Percentiles rank a stretch among this genome's conserved stretches.
Conservation (phyloP, 1,140 invertebrate species). For the Panulirus ornatus region DNA sequence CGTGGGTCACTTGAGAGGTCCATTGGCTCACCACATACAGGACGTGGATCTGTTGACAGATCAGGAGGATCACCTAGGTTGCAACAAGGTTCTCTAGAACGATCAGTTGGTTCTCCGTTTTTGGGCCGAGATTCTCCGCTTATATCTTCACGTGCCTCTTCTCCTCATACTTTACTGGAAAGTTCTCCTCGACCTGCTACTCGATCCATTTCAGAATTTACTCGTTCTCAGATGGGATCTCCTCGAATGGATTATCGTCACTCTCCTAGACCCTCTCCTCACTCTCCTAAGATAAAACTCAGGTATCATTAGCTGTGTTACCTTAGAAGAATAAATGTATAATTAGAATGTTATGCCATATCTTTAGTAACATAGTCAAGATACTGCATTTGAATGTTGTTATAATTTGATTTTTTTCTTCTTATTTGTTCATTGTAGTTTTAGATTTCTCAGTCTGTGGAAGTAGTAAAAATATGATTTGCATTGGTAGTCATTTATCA, state of each 20-base stretch:
- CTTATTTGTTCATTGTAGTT: neutral
- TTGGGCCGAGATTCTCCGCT: slow-evolving; percentile 68
- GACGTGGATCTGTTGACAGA: slow-evolving; percentile 62
- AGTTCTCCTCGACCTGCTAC: slow-evolving; percentile 71
- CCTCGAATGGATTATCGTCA: slow-evolving; percentile 68
- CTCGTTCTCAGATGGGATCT: slow-evolving; percentile 70
- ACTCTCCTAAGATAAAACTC: slow-evolving; percentile 75
- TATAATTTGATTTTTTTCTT: neutral
- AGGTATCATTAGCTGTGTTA: slow-evolving; percentile 49
- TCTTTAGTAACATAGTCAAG: neutral
- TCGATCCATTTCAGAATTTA: slow-evolving; percentile 71
- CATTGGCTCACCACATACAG: slow-evolving; percentile 58
- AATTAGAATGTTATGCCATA: neutral
- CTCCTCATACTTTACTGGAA: slow-evolving; percentile 67
- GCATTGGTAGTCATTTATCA: slow-evolving; percentile 38
- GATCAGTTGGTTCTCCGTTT: slow-evolving; percentile 66
- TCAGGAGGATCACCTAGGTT: slow-evolving; percentile 67
- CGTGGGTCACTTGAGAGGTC: slow-evolving; percentile 62
- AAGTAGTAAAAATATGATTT: slow-evolving; percentile 30
- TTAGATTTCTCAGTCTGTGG: slow-evolving; percentile 32
- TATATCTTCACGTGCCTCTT: slow-evolving; percentile 68
- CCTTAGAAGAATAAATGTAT: neutral
- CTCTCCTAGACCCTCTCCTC: slow-evolving; percentile 72
- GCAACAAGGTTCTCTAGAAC: slow-evolving; percentile 47
- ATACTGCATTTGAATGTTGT: neutral